A percentile compares a stretch with the other conserved stretches of the same genome.
phyloP scores from a whole-genome alignment of 2,113 vertebrate genomes.

The Hyperoodon ampullatus region DNA sequence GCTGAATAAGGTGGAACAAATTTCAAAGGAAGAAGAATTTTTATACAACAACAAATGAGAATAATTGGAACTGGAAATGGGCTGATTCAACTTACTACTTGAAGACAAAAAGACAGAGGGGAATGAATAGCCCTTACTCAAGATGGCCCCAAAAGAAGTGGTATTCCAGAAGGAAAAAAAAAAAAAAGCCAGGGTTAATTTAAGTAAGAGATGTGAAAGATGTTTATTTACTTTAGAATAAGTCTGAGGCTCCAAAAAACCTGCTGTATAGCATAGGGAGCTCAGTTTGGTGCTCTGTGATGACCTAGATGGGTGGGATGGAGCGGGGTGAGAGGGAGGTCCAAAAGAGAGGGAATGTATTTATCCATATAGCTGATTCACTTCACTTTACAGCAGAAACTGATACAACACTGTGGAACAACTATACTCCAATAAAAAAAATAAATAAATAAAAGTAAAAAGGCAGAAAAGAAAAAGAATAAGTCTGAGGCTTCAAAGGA shows the following conservation, averaged over 20 bases:
- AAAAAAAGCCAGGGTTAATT: not conserved
- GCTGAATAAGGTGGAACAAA: not conserved
- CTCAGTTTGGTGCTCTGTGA: too few relatives aligned
- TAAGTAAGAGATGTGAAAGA: not conserved
- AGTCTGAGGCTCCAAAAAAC: not conserved
- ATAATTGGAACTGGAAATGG: not conserved
- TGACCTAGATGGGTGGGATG: too few relatives aligned
- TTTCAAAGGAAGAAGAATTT: conserved; percentile 23
- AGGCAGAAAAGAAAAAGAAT: not conserved
- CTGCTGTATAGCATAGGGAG: too few relatives aligned
- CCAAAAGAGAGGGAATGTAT: too few relatives aligned
- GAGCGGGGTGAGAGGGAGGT: too few relatives aligned
- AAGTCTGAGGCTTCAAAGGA: not conserved
- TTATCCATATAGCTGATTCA: too few relatives aligned
- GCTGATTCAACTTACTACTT: not conserved
- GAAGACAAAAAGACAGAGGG: not conserved
- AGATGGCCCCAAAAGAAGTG: not conserved
- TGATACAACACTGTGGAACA: too few relatives aligned
- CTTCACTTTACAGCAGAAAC: too few relatives aligned
- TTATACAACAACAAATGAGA: not conserved
- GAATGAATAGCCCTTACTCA: not conserved
- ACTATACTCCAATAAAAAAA: too few relatives aligned
- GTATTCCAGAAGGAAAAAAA: too few relatives aligned
- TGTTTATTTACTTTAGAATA: not conserved
- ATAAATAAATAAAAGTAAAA: too few relatives aligned